phyloP scores from a whole-genome alignment of 2,113 vertebrate species.

The Synodontis membranacea region DNA sequence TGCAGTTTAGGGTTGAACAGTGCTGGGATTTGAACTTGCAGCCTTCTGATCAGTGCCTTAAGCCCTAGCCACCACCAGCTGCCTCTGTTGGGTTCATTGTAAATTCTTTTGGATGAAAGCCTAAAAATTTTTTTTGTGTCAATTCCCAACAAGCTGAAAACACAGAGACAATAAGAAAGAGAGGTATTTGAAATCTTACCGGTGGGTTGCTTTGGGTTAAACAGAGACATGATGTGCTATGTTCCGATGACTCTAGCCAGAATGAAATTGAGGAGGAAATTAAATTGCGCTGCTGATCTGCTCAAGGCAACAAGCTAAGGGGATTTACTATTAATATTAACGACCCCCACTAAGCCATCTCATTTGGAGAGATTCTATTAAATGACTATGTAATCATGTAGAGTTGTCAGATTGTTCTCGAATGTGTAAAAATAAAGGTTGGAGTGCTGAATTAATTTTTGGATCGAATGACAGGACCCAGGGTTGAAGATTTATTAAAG shows the following conservation, averaged over 20 bases:
- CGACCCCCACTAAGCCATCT: constrained; percentile 3
- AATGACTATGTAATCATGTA: background rate
- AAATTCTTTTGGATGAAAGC: background rate
- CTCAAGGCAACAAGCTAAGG: background rate
- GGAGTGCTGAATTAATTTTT: background rate
- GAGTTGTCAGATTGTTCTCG: background rate
- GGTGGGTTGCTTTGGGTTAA: background rate
- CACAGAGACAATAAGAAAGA: background rate
- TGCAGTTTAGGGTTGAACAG: background rate
- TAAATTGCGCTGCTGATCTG: constrained; percentile 1
- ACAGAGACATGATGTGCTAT: background rate
- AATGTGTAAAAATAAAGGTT: background rate
- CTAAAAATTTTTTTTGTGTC: background rate
- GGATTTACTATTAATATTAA: constrained; percentile 21
- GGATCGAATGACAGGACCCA: background rate
- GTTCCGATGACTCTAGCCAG: background rate
- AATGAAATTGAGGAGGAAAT: constrained; percentile 18
- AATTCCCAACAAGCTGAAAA: background rate
- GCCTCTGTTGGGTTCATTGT: background rate
- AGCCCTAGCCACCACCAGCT: background rate
- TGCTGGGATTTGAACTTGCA: background rate
- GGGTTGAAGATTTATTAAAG: background rate
- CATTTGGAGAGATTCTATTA: constrained; percentile 16
- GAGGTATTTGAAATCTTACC: background rate
- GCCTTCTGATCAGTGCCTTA: background rate